Evolutionary conservation across 2,113 vertebrate genomes (phyloP).

Genomic region (Mugil cephalus): DNA sequence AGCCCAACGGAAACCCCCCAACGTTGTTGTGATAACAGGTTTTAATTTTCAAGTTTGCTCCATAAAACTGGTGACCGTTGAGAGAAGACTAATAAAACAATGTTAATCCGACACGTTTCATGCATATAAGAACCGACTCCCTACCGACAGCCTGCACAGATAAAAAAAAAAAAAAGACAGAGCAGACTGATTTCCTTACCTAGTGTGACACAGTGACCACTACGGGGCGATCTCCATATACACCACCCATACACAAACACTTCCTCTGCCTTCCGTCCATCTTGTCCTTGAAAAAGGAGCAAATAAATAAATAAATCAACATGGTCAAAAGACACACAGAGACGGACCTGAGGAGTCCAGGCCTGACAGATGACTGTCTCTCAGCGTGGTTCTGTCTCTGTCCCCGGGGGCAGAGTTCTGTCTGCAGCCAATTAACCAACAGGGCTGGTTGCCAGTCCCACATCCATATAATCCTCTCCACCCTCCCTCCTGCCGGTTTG

Average conservation of each 20-base stretch:
- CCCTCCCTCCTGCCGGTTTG: constrained; percentile 29
- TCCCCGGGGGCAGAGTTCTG: constrained; percentile 41
- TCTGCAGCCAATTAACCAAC: constrained; percentile 66
- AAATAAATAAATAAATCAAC: constrained; percentile 1
- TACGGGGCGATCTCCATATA: constrained; percentile 12
- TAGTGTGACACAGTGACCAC: constrained; percentile 25
- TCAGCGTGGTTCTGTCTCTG: constrained; percentile 19
- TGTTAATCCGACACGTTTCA: too few species aligned
- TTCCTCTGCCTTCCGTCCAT: constrained; percentile 32
- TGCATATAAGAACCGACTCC: too few species aligned
- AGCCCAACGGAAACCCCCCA: too few species aligned
- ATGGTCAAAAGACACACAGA: constrained; percentile 16
- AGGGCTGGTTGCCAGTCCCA: constrained; percentile 61
- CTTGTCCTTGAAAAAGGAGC: constrained; percentile 40
- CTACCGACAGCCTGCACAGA: too few species aligned
- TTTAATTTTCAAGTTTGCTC: too few species aligned
- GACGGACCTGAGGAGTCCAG: background rate
- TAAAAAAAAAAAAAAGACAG: too few species aligned
- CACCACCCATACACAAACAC: constrained; percentile 9
- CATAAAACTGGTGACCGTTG: too few species aligned
- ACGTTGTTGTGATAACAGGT: too few species aligned
- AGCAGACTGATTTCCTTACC: too few species aligned
- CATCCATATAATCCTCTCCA: constrained; percentile 42
- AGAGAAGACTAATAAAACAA: too few species aligned
- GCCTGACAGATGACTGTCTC: constrained; percentile 52